phyloP scores from a whole-genome alignment of 1,140 invertebrate species.

The Ceratoteleas bidentatus region DNA sequence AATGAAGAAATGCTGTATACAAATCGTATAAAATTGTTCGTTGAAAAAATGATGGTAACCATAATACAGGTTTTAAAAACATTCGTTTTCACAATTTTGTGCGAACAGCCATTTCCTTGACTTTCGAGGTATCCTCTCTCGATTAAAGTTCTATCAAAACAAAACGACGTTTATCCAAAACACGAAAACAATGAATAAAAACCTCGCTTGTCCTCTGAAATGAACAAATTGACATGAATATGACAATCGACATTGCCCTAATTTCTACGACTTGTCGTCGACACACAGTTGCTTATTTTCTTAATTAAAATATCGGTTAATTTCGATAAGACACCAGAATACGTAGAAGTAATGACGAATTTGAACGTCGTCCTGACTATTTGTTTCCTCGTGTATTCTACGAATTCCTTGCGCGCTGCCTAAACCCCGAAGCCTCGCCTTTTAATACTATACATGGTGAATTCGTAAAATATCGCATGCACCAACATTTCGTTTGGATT shows the following conservation, averaged over 20 bases:
- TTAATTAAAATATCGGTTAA: constrained; percentile 75
- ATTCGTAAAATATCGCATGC: constrained; percentile 58
- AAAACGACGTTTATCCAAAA: background rate
- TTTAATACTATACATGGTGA: constrained; percentile 53
- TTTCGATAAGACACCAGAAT: constrained; percentile 77
- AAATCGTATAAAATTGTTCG: constrained; percentile 7
- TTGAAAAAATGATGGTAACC: background rate
- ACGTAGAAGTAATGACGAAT: constrained; percentile 73
- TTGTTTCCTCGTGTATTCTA: constrained; percentile 45
- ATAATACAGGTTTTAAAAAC: constrained; percentile 1
- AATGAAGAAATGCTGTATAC: background rate
- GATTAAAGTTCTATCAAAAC: no score
- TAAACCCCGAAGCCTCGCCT: constrained; percentile 30
- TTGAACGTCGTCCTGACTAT: constrained; percentile 44
- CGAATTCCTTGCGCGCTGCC: constrained; percentile 44
- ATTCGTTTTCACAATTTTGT: constrained; percentile 38
- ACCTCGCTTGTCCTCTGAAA: constrained; percentile 2
- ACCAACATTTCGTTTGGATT: constrained; percentile 21
- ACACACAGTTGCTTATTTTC: constrained; percentile 72
- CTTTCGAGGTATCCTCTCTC: constrained; percentile 4
- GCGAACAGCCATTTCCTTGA: constrained; percentile 50
- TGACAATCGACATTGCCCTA: constrained; percentile 56
- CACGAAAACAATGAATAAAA: no score
- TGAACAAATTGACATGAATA: constrained; percentile 39
- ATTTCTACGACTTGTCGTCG: constrained; percentile 64